These are phyloP conservation scores for Oplegnathus fasciatus DNA, from an alignment of 2,113 vertebrate species.

Conservation along the genomic window DNA sequence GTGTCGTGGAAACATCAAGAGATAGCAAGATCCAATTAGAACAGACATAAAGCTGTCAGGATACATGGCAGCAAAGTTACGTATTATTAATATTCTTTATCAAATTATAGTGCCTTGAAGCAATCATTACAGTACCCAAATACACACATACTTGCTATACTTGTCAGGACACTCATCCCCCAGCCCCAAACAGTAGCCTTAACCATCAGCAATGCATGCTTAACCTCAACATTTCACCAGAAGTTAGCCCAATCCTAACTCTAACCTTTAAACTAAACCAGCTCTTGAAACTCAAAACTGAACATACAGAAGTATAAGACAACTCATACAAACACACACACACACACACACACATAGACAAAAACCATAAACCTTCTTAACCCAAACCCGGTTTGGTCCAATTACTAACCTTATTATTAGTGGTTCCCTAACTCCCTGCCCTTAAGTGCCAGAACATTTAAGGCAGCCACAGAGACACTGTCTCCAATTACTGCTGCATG, in stretches of 20 bases:
- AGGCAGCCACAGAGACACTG: slow-evolving; percentile 27
- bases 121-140: neutral
- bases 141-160: neutral
- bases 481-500: slow-evolving; percentile 50
- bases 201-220: neutral
- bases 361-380: slow-evolving; percentile 3
- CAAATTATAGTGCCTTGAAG: slow-evolving; percentile 10
- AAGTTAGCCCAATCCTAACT: neutral
- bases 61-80: neutral
- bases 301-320: neutral
- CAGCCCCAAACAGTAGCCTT: neutral
- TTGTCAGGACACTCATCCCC: neutral
- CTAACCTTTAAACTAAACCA: neutral
- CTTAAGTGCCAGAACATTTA: slow-evolving; percentile 29
- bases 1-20: slow-evolving; percentile 21
- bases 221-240: neutral
- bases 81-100: slow-evolving; percentile 15
- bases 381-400: neutral
- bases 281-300: neutral
- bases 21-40: slow-evolving; percentile 38
- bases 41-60: slow-evolving; percentile 7
- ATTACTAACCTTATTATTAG: slow-evolving; percentile 36
- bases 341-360: too few species aligned
- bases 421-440: slow-evolving; percentile 12
- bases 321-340: neutral